Base-by-base conservation (phyloP, 2,797 vertebrate genomes). In the Gallinago solitaria region DNA sequence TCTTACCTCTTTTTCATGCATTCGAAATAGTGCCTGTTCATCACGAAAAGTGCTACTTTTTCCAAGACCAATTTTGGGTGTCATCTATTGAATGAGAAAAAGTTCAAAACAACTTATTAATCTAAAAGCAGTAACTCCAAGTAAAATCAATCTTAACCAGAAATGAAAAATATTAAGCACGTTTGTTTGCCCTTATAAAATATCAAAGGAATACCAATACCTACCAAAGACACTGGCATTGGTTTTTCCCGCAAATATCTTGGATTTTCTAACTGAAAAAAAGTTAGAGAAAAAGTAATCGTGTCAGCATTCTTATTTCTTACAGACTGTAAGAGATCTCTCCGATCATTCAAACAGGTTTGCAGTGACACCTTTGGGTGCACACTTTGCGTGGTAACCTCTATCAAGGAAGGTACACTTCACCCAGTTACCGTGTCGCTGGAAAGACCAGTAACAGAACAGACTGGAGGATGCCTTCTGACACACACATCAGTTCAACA, bases 211-310 rank as follows among this genome's bases (percentile, higher is more conserved):
- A 97, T 90, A 69, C 23, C 96, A 87, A 98, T 78, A 99, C 99
- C 95, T 98, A 99, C 99, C 98, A 99, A 97, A 90, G 99, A 98
- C 75, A 98, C 70, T 23, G 98, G 98, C 59, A 98, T 28, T 5
- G 98, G 98, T 63, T 98, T 99, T 96, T 99, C 98, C 93, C 98
- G 98, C 97, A 99, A 97, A 82, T 99, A 99, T 96, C 99, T 98
- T 93, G 99, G 99, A 94, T 99, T 99, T 98, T 99, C 99, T 95
- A 99, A 98, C 99, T 99, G 98, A 50, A 97, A 97, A 90, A 93
- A 84, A 73, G 53, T 28, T 21, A 81, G 54, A 73, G 61, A 25
- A 33, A 48, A 97, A 95, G 88, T 13, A 77, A 87, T 82, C 56
- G 43, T 16, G 19, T 69, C 53, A 93, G 12, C 77, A 77, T 79